Evolutionary conservation across 2,888 invertebrate genomes (phyloP).

Genomic region (Saturnia japonica): DNA sequence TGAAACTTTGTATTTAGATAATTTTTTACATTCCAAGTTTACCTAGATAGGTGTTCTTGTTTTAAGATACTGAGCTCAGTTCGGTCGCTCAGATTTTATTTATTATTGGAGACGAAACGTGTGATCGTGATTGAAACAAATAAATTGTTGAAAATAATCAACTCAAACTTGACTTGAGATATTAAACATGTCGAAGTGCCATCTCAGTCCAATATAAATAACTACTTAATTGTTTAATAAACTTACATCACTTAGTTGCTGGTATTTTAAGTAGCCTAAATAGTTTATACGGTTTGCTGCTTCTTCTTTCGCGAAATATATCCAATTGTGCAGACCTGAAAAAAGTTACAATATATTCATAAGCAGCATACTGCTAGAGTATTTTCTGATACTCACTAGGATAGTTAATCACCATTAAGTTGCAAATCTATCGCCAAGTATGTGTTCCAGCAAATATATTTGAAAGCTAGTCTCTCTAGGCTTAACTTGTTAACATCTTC

Average conservation of each 20-base stretch:
- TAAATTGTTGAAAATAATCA: not conserved
- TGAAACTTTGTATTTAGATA: no score
- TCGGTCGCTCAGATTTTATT: no score
- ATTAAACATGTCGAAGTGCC: not conserved
- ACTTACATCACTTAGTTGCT: slow-evolving; percentile 87
- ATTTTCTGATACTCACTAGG: no score
- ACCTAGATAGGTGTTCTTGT: no score
- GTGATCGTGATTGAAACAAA: not conserved
- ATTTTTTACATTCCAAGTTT: no score
- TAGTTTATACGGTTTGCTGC: slow-evolving; percentile 86
- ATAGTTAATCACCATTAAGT: no score
- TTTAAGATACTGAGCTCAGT: no score
- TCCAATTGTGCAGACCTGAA: slow-evolving; percentile 94
- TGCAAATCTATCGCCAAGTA: no score
- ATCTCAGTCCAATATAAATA: not conserved
- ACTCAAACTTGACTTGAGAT: not conserved
- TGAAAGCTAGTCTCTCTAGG: no score
- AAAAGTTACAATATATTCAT: not conserved
- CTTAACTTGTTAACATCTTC: no score
- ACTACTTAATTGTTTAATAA: slow-evolving; percentile 1
- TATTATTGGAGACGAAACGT: not conserved
- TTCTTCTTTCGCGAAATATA: slow-evolving; percentile 92
- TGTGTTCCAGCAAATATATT: no score
- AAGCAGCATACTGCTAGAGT: no score
- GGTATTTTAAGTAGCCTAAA: slow-evolving; percentile 88